phyloP scores from a whole-genome alignment of 2,888 invertebrate species.

The Lucinisca nassula region DNA sequence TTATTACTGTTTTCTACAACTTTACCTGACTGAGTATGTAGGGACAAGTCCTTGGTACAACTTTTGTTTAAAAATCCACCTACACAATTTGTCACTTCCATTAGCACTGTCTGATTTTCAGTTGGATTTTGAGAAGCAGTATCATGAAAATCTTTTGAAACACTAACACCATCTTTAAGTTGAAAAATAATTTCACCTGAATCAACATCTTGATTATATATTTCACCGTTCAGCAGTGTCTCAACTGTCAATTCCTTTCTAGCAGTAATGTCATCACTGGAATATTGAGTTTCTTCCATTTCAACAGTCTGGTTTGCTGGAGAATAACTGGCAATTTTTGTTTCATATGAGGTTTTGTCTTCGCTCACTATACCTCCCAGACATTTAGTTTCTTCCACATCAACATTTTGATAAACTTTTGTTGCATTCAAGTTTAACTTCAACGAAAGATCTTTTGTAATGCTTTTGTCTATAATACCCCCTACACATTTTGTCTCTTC shows the following conservation, averaged over 20 bases:
- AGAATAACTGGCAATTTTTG: neutral
- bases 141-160: neutral
- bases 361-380: constrained; percentile 19
- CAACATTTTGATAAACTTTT: neutral
- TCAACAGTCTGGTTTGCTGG: neutral
- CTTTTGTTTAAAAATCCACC: constrained; percentile 27
- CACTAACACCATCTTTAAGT: no score
- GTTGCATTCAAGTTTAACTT: neutral
- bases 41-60: neutral
- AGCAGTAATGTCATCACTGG: no score
- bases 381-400: constrained; percentile 37
- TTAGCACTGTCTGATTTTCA: neutral
- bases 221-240: no score
- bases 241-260: no score
- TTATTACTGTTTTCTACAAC: no score
- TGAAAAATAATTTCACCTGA: no score
- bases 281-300: constrained; percentile 48
- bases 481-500: constrained; percentile 49
- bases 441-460: neutral
- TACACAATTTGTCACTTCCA: constrained; percentile 30
- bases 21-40: no score
- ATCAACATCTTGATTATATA: no score
- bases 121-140: neutral
- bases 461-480: constrained; percentile 35
- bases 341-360: neutral